Evolutionary conservation across 2,113 vertebrate species (phyloP), one percentile per base, ranked within the genome.

Genomic region (Mystacornis crossleyi): DNA sequence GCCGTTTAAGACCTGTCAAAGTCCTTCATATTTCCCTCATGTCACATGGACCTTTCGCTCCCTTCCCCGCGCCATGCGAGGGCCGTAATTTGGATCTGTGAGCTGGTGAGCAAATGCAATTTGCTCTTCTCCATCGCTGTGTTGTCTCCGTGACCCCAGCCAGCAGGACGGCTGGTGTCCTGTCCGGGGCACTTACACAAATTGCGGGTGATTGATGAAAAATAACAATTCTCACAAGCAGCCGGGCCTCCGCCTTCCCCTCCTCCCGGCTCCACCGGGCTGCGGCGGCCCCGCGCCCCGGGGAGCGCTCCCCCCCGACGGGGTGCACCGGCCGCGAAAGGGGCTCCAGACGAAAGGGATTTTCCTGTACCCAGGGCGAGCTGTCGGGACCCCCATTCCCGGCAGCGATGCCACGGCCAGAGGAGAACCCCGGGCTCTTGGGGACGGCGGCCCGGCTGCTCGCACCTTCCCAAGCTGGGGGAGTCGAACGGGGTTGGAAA

Each of bases 1-100:
- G 98, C 98, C 98, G 98, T 99, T 99, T 99, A 99, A 99, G 99
- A 99, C 98, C 99, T 99, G 99, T 99, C 99, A 99, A 98, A 99
- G 98, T 99, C 98, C 98, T 98, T 99, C 99, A 99, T 99, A 99
- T 99, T 99, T 98, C 98, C 99, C 98, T 98, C 97, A 97, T 98
- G 99, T 99, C 99, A 99, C 99, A 98, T 98, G 98, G 98, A 98
- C 97, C 98, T 96, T 98, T 98, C 96, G 95, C 98, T 98, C 97
- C 94, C 96, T 96, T 89, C 97, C 97, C 95, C 98, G 97, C 97
- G 97, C 95, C 97, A 92, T 96, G 85, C 88, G 66, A 89, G 90
- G 95, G 91, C 87, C 95, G 89, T 95, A 90, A 95, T 96, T 97
- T 84, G 97, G 96, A 95, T 93, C 95, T 62, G 96, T 95, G 96